These are phyloP conservation scores for Phorcus lineatus DNA, from an alignment of 2,888 invertebrate species.

Conservation along the genomic window DNA sequence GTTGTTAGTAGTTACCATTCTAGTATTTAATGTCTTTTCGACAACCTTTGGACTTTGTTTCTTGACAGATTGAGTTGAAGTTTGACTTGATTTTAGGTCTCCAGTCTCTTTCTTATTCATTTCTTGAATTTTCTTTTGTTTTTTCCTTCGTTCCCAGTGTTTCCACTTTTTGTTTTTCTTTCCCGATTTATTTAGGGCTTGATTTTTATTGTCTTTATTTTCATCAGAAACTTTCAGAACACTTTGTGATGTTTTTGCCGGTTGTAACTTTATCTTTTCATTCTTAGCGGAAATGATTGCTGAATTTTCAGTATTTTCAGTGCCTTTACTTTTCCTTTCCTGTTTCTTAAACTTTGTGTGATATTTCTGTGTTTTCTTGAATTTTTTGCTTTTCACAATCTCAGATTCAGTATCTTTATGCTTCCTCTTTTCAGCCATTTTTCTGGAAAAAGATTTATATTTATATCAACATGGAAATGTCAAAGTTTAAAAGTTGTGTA, in stretches of 20 bases:
- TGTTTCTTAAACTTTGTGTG: background rate
- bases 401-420: too few species aligned
- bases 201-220: background rate
- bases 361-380: background rate
- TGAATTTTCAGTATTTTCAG: background rate
- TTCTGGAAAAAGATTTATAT: too few species aligned
- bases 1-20: background rate
- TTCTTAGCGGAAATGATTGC: background rate
- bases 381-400: background rate
- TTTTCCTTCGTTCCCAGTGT: constrained; percentile 25
- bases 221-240: background rate
- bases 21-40: too few species aligned
- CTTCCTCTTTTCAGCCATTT: too few species aligned
- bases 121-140: constrained; percentile 17
- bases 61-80: background rate
- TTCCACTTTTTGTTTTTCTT: background rate
- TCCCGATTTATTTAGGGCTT: background rate
- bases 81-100: background rate
- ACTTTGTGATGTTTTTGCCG: background rate
- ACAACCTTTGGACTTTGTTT: background rate
- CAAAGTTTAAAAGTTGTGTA: too few species aligned
- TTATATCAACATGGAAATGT: too few species aligned
- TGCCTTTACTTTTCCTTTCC: background rate
- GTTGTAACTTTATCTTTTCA: background rate
- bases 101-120: constrained; percentile 16